phyloP scores from a whole-genome alignment of 2,113 vertebrate species.

The Setophaga coronata region DNA sequence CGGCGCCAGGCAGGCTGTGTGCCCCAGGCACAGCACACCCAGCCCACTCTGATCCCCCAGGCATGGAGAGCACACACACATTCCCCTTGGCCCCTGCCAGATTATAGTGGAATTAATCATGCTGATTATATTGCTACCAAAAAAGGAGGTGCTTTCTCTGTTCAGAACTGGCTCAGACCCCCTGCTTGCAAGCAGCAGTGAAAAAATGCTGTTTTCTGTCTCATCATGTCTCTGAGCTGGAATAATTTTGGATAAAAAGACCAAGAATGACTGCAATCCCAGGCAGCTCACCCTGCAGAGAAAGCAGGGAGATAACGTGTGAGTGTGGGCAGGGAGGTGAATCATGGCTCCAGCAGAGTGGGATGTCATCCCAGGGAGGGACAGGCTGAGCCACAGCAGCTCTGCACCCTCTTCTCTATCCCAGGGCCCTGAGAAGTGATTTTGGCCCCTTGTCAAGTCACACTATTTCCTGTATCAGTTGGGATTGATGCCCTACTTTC shows the following conservation, averaged over 20 bases:
- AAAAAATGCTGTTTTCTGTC: conserved; percentile 50
- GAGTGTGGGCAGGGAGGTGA: background rate
- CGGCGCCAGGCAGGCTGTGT: background rate
- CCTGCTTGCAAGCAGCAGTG: conserved; percentile 20
- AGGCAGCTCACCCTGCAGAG: conserved; percentile 10
- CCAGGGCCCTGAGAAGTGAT: background rate
- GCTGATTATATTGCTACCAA: conserved; percentile 68
- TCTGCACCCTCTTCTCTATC: background rate
- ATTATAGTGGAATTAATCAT: conserved; percentile 63
- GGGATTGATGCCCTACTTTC: background rate
- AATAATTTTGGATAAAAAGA: conserved; percentile 19
- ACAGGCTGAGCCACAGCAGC: background rate
- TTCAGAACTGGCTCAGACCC: conserved; percentile 29
- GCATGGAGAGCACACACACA: conserved; percentile 37
- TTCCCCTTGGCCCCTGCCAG: conserved; percentile 30
- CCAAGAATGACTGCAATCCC: conserved; percentile 38
- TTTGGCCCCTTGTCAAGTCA: background rate
- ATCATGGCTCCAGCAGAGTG: background rate
- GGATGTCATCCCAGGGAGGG: background rate
- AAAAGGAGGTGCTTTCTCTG: conserved; percentile 69
- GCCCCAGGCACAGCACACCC: background rate
- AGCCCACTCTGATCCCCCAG: conserved; percentile 15
- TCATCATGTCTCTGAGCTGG: background rate
- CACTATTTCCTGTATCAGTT: background rate
- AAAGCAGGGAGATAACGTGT: background rate